Evolutionary conservation across 2,888 invertebrate genomes (phyloP), one percentile per base, ranked within the genome.

Genomic region (Taenaris catops): DNA sequence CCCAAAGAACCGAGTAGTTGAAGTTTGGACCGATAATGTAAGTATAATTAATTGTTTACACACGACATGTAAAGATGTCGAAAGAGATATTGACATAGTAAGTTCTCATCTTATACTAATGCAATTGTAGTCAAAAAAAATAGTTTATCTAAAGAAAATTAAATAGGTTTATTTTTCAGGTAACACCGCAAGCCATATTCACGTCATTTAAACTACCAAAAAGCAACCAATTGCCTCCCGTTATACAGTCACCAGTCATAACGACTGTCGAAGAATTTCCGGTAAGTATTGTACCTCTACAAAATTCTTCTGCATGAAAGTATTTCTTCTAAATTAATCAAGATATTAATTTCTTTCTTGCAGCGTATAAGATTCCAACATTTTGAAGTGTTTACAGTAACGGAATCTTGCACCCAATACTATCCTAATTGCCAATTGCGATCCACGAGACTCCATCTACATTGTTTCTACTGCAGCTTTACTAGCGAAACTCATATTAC

Each of bases 1-100:
- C n/a, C 98, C 98, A 6, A 98, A 98, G 83, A 98, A 98, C 70
- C 91, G 96, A 0, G 93, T 96, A 6, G 96, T 96, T 20, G 96
- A 96, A 89, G 95, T 96, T 44, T 96, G 95, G 92, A 93, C 93
- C 50, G 94, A 93, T 58, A 93, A 93, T 64, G 92, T 93, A 81
- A 91, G 91, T 89, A n/a, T n/a, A n/a, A n/a, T n/a, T n/a, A n/a
- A n/a, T n/a, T n/a, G n/a, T n/a, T n/a, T n/a, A n/a, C n/a, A n/a
- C n/a, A n/a, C n/a, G n/a, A n/a, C n/a, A n/a, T n/a, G n/a, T n/a
- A n/a, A n/a, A n/a, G n/a, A n/a, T n/a, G n/a, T n/a, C n/a, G n/a
- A n/a, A n/a, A n/a, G n/a, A n/a, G n/a, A n/a, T n/a, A n/a, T n/a
- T n/a, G n/a, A n/a, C n/a, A n/a, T n/a, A n/a, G n/a, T n/a, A n/a